phyloP scores from a whole-genome alignment of 2,113 vertebrate species.

The Psilopsiagon aurifrons region DNA sequence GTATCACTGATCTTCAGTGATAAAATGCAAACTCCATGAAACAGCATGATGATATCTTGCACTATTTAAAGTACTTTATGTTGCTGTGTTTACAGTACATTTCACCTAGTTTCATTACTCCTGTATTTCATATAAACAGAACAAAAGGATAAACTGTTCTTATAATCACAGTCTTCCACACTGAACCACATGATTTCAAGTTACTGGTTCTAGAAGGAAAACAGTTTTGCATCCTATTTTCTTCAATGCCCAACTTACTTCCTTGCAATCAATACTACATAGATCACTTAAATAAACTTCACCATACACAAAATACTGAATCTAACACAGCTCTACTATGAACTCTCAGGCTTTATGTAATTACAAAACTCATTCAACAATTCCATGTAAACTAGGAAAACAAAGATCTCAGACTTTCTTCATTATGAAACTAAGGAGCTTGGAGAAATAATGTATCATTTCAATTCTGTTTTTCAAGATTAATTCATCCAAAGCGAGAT shows the following conservation, averaged over 20 bases:
- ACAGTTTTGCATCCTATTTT: not conserved
- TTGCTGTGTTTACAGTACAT: not conserved
- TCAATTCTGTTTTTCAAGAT: not conserved
- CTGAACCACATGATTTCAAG: conserved; percentile 44
- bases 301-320: not conserved
- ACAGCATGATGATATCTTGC: not conserved
- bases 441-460: not conserved
- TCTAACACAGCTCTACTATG: not conserved
- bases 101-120: not conserved
- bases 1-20: not conserved
- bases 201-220: conserved; percentile 21
- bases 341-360: not conserved
- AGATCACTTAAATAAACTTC: not conserved
- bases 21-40: not conserved
- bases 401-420: not conserved
- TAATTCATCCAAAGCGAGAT: not conserved
- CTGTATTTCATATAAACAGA: not conserved
- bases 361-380: not conserved
- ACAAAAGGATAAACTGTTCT: conserved; percentile 39
- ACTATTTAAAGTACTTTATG: not conserved
- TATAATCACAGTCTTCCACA: conserved; percentile 35
- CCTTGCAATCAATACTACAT: not conserved
- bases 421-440: not conserved
- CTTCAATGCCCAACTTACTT: not conserved
- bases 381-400: not conserved